Base-by-base conservation (phyloP, 2,113 vertebrate genomes). In the Prolemur simus region DNA sequence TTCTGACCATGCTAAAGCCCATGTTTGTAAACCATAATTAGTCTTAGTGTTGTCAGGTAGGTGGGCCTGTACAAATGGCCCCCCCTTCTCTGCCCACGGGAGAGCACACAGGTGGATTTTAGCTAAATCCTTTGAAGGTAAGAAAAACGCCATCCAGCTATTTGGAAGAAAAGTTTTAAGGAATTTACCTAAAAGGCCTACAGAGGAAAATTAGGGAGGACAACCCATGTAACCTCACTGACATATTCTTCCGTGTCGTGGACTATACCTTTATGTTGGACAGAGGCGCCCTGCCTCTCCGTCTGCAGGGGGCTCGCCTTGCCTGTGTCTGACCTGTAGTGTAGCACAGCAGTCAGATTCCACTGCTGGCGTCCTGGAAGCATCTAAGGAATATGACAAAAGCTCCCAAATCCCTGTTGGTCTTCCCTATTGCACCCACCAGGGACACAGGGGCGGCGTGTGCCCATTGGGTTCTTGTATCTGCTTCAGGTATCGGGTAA, bases 291-390 rank as follows among this genome's bases (percentile, higher is more conserved):
- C 47, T 69, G 8, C 32, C 42, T 94, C 45, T 14, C 2, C 8
- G 37, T 37, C 47, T 34, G 9, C 17, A 5, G 32, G 5, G 14
- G 10, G 13, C 69, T 74, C 7, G 4, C 15, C 42, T 32, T n/a
- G 20, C 29, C 52, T 69, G 15, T 18, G 1, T 56, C n/a, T 66
- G 32, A 37, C 4, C 20, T n/a, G 20, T 37, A 66, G 23, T 4
- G n/a, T 11, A 37, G 2, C 39, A 66, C 42, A 34, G 8, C 10
- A 49, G 2, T 9, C 15, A 3, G 42, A 69, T 1, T 37, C 18
- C 32, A 10, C 20, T 34, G 15, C 37, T 14, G 7, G 5, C 27
- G 32, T 45, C 49, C 58, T 1, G 0, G 14, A 42, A 64, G 47
- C 42, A 54, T 21, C n/a, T 42, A 87, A 39, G 47, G n/a, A 85